phyloP scores from a whole-genome alignment of 2,888 invertebrate species.

The Eubasilissa splendida region DNA sequence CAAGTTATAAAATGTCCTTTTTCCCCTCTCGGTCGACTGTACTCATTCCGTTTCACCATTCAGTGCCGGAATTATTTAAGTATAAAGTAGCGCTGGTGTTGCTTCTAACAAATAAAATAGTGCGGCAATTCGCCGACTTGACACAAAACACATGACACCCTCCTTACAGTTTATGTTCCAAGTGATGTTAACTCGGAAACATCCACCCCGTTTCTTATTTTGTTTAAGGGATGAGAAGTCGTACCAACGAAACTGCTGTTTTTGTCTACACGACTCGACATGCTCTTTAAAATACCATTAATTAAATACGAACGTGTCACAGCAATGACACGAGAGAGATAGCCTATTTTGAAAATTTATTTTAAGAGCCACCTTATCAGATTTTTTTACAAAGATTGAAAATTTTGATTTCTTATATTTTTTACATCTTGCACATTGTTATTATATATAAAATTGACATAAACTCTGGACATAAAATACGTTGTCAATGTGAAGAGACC shows the following conservation, averaged over 20 bases:
- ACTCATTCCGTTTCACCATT: background rate
- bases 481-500: too few relatives aligned
- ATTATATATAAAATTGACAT: too few relatives aligned
- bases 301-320: too few relatives aligned
- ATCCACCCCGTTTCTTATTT: constrained; percentile 16
- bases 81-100: constrained; percentile 20
- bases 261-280: background rate
- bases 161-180: constrained; percentile 25
- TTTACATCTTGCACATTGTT: too few relatives aligned
- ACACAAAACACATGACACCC: constrained; percentile 34
- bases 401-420: too few relatives aligned
- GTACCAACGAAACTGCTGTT: constrained; percentile 2
- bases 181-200: constrained; percentile 28
- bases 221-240: background rate
- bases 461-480: too few relatives aligned
- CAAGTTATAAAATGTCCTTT: too few relatives aligned
- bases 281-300: too few relatives aligned
- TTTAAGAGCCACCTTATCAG: too few relatives aligned
- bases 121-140: constrained; percentile 28
- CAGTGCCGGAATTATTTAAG: constrained; percentile 28
- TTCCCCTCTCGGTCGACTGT: background rate
- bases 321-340: too few relatives aligned
- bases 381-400: too few relatives aligned
- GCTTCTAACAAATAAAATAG: constrained; percentile 31
- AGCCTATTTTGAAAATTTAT: too few relatives aligned